Conservation (phyloP, 2,113 vertebrate species). For the Calidris pygmaea region DNA sequence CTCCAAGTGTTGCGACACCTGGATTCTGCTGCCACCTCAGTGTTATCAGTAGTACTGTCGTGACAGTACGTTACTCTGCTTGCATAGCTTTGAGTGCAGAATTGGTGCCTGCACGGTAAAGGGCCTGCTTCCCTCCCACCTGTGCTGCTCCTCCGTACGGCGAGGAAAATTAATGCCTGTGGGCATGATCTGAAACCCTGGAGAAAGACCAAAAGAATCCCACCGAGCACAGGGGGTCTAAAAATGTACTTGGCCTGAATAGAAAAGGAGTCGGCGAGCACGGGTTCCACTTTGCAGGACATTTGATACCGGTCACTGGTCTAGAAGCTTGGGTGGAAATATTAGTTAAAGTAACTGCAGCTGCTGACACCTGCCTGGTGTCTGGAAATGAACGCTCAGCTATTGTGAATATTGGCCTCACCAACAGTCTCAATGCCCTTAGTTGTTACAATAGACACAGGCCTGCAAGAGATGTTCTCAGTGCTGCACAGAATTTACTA, state of each 20-base stretch:
- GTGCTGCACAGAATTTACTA: background rate
- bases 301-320: background rate
- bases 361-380: background rate
- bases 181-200: background rate
- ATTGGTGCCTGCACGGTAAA: background rate
- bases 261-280: background rate
- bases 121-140: background rate
- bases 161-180: background rate
- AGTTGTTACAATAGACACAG: background rate
- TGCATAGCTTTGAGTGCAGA: rapidly evolving
- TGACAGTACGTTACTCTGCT: background rate
- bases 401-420: background rate
- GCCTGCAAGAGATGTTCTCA: background rate
- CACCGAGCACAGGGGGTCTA: background rate
- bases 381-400: background rate
- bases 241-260: background rate
- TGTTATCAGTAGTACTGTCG: background rate
- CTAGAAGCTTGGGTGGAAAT: background rate
- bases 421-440: background rate
- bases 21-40: background rate
- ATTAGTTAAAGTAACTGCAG: background rate
- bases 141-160: background rate
- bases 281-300: background rate
- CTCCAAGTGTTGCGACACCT: background rate
- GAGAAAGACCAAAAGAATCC: background rate